phyloP scores from a whole-genome alignment of 2,888 invertebrate species.

The Idaea straminata region DNA sequence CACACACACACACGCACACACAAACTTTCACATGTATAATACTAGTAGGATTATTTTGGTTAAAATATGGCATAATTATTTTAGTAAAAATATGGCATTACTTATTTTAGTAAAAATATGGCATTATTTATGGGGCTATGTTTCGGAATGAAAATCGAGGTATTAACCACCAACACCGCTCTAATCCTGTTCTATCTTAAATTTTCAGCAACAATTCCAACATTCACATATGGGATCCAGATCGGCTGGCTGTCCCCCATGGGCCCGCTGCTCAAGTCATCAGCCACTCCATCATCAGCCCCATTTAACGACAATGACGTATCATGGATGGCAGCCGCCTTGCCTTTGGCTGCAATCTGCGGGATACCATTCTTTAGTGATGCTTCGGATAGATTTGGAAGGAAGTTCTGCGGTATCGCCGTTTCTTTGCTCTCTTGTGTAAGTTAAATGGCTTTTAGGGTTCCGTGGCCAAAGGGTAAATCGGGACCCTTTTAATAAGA shows the following conservation, averaged over 20 bases:
- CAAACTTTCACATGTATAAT: no score
- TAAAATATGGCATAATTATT: no score
- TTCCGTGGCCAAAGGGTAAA: no score
- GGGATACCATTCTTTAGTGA: slow-evolving; percentile 76
- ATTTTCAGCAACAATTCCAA: slow-evolving; percentile 71
- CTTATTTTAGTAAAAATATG: no score
- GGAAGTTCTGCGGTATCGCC: slow-evolving; percentile 70
- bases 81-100: no score
- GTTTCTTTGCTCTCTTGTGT: slow-evolving; percentile 74
- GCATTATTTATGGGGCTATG: no score
- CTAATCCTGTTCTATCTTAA: no score
- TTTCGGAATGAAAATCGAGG: no score
- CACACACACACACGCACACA: no score
- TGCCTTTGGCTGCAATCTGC: slow-evolving; percentile 70
- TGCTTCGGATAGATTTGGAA: slow-evolving; percentile 65
- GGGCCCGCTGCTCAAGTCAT: slow-evolving; percentile 61
- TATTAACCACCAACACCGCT: no score
- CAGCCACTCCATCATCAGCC: slow-evolving; percentile 42
- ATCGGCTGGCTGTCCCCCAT: slow-evolving; percentile 78
- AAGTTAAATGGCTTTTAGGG: slow-evolving; percentile 39
- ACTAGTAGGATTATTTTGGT: no score
- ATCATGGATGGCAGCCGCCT: slow-evolving; percentile 75
- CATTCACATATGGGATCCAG: slow-evolving; percentile 73
- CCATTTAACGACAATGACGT: slow-evolving; percentile 57
- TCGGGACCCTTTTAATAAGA: no score